phyloP scores from a whole-genome alignment of 2,888 invertebrate species.

The Cancer borealis region DNA sequence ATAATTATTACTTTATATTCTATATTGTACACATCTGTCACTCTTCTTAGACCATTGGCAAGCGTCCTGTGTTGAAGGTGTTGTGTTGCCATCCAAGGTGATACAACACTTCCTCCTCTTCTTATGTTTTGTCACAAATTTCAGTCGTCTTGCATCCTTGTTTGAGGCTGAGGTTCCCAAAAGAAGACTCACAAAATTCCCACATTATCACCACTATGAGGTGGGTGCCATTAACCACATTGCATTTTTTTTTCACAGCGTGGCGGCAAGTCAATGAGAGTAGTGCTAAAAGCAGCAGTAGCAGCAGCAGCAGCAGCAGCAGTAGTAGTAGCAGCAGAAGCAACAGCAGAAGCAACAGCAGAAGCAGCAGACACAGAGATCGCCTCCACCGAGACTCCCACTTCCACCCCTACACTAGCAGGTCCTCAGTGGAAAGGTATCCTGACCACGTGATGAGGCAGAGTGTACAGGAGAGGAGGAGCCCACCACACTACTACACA shows the following conservation, averaged over 20 bases:
- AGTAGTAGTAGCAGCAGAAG: neutral
- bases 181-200: no score
- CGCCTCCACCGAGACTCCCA: neutral
- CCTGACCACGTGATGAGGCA: neutral
- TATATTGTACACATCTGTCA: no score
- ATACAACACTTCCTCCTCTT: no score
- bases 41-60: no score
- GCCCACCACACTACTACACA: neutral
- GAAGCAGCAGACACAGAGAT: neutral
- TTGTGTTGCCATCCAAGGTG: no score
- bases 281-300: neutral
- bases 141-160: no score
- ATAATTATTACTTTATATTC: no score
- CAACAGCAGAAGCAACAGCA: neutral
- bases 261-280: neutral
- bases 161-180: no score
- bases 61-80: no score
- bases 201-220: no score
- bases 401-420: neutral
- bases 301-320: neutral
- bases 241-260: neutral
- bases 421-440: neutral
- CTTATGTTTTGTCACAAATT: no score
- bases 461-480: neutral
- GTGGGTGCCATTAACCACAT: neutral